Percentiles rank a stretch among this genome's conserved stretches.
phyloP scores from a whole-genome alignment of 2,797 vertebrate species.

The Lithobates pipiens region DNA sequence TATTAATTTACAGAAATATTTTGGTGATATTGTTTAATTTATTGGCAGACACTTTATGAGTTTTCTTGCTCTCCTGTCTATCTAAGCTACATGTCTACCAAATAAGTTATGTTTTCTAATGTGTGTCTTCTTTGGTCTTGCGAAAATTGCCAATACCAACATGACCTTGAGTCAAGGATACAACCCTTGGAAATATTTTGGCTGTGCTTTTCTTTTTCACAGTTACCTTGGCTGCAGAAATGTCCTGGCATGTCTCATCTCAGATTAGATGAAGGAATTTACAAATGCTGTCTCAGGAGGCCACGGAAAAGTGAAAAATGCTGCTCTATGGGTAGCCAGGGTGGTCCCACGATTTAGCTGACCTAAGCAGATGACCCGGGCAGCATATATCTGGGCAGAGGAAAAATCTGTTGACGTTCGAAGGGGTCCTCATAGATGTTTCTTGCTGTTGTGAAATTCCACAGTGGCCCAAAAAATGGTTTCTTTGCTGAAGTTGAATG shows the following conservation, averaged over 20 bases:
- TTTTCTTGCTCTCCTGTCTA: too few relatives aligned
- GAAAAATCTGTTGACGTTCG: background rate
- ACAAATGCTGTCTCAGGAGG: slow-evolving; percentile 34
- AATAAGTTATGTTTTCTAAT: background rate
- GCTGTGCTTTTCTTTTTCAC: slow-evolving; percentile 37
- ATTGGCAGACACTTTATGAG: too few relatives aligned
- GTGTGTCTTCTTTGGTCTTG: slow-evolving; percentile 16
- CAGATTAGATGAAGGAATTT: slow-evolving; percentile 47
- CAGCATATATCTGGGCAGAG: background rate
- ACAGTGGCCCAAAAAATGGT: background rate
- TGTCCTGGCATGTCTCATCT: slow-evolving; percentile 18
- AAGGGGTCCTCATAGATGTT: background rate
- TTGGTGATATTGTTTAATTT: too few relatives aligned
- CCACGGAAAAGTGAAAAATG: slow-evolving; percentile 25
- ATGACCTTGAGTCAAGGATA: slow-evolving; percentile 25
- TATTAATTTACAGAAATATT: background rate
- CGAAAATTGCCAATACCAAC: slow-evolving; percentile 25
- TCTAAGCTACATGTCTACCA: background rate
- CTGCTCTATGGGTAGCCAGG: slow-evolving; percentile 10
- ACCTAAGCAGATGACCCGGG: slow-evolving; percentile 16
- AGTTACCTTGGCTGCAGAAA: slow-evolving; percentile 34
- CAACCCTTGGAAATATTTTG: slow-evolving; percentile 42
- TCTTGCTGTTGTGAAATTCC: background rate
- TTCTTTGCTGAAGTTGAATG: background rate
- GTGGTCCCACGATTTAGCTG: slow-evolving; percentile 21